Base-by-base conservation (phyloP, 2,113 vertebrate species). In the Laticauda colubrina region DNA sequence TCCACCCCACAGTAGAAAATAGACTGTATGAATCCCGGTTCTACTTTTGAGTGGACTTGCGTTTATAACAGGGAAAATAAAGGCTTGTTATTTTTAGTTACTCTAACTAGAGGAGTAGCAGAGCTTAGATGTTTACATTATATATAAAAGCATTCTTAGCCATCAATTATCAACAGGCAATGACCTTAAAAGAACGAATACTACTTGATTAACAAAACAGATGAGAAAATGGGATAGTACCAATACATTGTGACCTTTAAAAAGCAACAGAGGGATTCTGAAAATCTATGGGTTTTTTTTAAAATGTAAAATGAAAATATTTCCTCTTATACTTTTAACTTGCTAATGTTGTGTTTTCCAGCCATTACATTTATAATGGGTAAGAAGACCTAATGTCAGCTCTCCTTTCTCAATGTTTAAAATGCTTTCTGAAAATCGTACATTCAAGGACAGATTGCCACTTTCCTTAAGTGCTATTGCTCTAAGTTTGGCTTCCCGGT, bases 241-340 rank as follows among this genome's bases (percentile, higher is more conserved):
- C 55, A 26, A 39, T n/a, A 43, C 26, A 92, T 88, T 12, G 1
- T 94, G 95, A 96, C 96, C 96, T 97, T 97, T 97, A 96, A 95
- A 96, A 94, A 96, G 93, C 92, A 94, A 85, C 92, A 0, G 92
- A 85, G 9, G 91, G 89, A 92, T 94, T 29, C 0, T 45, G 92
- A 64, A 95, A 93, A 85, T 54, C 21, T 48, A 12, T 34, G 88
- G 69, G 91, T 88, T 91, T 23, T 6, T 59, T 61, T 61, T 85
- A 26, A 26, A 57, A 53, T 24, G 39, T 45, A 14, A 9, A 85
- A 45, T 54, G 57, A 92, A 55, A 89, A 45, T 10, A 39, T 86
- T 94, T 90, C 11, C 86, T 21, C 53, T 61, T 4, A 3, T n/a
- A 43, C 5, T 34, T 87, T 59, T 48, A 85, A 64, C 24, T 59